phyloP scores from a whole-genome alignment of 2,113 vertebrate genomes.

The Melanostigma gelatinosum region DNA sequence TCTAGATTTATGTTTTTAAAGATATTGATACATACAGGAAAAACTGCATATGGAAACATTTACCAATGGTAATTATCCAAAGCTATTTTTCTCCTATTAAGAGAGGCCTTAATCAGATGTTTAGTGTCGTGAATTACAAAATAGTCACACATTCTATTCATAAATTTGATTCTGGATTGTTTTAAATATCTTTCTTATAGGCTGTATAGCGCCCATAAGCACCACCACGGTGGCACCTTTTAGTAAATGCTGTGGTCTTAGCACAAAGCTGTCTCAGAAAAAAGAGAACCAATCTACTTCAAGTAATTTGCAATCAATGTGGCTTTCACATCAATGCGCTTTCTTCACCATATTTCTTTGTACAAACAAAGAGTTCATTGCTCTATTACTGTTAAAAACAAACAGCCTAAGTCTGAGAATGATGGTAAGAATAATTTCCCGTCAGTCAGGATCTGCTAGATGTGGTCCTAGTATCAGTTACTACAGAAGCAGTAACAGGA shows the following conservation, averaged over 20 bases:
- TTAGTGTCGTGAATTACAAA: background rate
- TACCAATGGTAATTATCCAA: background rate
- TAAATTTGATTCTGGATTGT: background rate
- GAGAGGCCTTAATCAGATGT: background rate
- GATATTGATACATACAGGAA: background rate
- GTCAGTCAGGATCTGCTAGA: conserved; percentile 3
- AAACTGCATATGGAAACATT: background rate
- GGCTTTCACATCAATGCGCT: too few relatives aligned
- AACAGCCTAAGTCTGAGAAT: background rate
- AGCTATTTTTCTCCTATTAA: background rate
- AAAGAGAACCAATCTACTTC: too few relatives aligned
- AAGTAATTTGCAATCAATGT: too few relatives aligned
- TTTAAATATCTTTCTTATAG: conserved; percentile 1
- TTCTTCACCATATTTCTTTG: background rate
- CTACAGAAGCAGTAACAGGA: background rate
- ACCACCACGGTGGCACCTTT: background rate
- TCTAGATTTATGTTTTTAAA: background rate
- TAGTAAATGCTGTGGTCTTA: background rate
- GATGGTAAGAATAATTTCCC: conserved; percentile 23
- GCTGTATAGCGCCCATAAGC: background rate
- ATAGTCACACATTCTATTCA: background rate
- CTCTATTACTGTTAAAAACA: conserved; percentile 16
- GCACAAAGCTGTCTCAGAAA: background rate
- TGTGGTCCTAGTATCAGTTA: background rate
- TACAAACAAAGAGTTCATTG: conserved; percentile 32